Base-by-base conservation (phyloP, 2,797 vertebrate genomes). In the Threskiornis aethiopicus region DNA sequence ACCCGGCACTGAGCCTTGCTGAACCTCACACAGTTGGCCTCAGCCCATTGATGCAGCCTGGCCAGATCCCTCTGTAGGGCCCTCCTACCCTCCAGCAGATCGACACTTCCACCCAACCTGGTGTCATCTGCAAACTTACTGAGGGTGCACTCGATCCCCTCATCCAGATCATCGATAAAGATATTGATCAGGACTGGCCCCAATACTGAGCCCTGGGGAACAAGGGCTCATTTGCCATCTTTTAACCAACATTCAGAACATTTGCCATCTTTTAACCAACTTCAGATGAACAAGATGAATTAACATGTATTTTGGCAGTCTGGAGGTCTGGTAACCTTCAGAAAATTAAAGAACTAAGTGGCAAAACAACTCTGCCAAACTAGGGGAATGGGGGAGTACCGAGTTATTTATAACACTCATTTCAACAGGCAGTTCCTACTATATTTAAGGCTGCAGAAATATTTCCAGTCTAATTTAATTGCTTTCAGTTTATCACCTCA, bases 221-320 rank as follows among this genome's bases (percentile, higher is more conserved):
- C 37, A 39, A 39, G 10, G 37, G 37, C 37, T 39, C 37, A 39
- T 39, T 39, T 39, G 10, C 37, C 10, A 39, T 39, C 37, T 39
- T 39, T 39, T 11, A 39, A 39, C 37, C 37, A 39, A 39, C 37
- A 39, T 39, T 39, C 11, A 10, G 37, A 39, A 39, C 37, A 61
- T 91, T 81, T 94, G 33, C 72, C 95, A 87, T 80, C 70, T 86
- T 90, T 87, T 51, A 71, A 89, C 67, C 19, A 90, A 61, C 51
- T 57, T 61, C 76, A 87, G 82, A 67, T 42, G 69, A 87, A 73
- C 65, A 90, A 93, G 82, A 65, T 37, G 13, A 91, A 84, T 84
- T 51, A 51, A 93, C 71, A 81, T 49, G 44, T 89, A 90, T 90
- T 95, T 89, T 91, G 62, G 83, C 59, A 96, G 57, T 66, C 87